phyloP scores from a whole-genome alignment of 2,888 invertebrate species.

The Drosophila cracens region DNA sequence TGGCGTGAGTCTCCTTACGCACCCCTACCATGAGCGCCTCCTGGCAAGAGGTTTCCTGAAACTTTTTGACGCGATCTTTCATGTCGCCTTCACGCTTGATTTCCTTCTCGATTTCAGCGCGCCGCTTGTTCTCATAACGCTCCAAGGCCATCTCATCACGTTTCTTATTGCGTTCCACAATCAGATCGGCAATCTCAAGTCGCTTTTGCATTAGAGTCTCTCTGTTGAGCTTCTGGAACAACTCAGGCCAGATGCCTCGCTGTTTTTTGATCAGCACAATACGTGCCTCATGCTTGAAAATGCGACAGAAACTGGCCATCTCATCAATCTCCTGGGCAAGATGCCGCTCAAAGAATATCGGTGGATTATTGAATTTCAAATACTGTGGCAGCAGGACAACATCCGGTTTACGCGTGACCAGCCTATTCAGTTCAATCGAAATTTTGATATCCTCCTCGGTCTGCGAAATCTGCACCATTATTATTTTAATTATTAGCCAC shows the following conservation, averaged over 20 bases:
- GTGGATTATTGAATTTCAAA: slow-evolving; percentile 84
- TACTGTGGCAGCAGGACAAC: slow-evolving; percentile 83
- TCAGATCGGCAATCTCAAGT: slow-evolving; percentile 80
- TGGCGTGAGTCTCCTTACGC: slow-evolving; percentile 74
- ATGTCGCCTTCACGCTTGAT: slow-evolving; percentile 81
- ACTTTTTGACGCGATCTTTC: slow-evolving; percentile 81
- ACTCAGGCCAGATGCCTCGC: slow-evolving; percentile 82
- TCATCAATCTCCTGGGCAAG: slow-evolving; percentile 83
- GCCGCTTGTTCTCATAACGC: slow-evolving; percentile 80
- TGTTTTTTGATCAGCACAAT: slow-evolving; percentile 82
- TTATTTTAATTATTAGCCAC: slow-evolving; percentile 9
- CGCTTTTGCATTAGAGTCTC: slow-evolving; percentile 80
- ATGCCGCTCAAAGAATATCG: slow-evolving; percentile 84
- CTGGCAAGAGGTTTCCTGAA: slow-evolving; percentile 76
- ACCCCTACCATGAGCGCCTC: slow-evolving; percentile 80
- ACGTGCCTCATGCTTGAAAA: slow-evolving; percentile 83
- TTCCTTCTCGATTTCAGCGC: slow-evolving; percentile 81
- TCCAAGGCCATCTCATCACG: slow-evolving; percentile 80
- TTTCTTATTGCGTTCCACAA: slow-evolving; percentile 82
- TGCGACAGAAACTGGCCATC: slow-evolving; percentile 81
- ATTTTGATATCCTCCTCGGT: slow-evolving; percentile 84
- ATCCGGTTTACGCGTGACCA: slow-evolving; percentile 82
- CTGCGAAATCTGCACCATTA: slow-evolving; percentile 84
- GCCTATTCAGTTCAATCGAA: slow-evolving; percentile 82
- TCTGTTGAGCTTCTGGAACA: slow-evolving; percentile 81